These are phyloP conservation scores for Drosophila sturtevanti DNA, from an alignment of 1,140 invertebrate genomes.

Conservation along the genomic window DNA sequence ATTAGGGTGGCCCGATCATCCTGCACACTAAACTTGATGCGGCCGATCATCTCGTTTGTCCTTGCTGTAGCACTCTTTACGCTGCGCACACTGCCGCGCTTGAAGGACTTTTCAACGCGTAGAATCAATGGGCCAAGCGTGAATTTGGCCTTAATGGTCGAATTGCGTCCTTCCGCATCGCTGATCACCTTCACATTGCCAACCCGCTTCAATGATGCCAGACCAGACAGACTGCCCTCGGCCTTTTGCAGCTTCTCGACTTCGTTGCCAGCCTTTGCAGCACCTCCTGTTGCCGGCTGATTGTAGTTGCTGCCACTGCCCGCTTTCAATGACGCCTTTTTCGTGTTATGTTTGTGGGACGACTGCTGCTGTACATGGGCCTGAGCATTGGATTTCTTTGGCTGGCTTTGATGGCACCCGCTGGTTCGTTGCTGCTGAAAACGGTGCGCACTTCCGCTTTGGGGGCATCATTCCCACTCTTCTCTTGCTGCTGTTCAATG, in stretches of 20 bases:
- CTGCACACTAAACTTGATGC: constrained; percentile 89
- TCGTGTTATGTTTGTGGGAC: constrained; percentile 57
- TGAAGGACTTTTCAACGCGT: constrained; percentile 92
- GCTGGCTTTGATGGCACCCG: constrained; percentile 45
- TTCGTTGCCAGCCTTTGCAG: constrained; percentile 74
- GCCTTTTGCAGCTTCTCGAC: constrained; percentile 84
- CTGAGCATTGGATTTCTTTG: constrained; percentile 64
- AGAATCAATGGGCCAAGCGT: constrained; percentile 89
- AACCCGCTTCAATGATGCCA: constrained; percentile 89
- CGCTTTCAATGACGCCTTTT: constrained; percentile 65
- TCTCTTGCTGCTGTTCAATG: constrained; percentile 54
- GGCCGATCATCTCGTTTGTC: constrained; percentile 92
- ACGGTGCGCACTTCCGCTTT: constrained; percentile 76
- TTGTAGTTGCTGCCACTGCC: constrained; percentile 63
- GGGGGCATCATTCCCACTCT: constrained; percentile 18
- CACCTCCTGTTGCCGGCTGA: constrained; percentile 59
- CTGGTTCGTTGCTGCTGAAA: constrained; percentile 41
- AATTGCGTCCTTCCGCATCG: constrained; percentile 87
- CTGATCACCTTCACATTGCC: constrained; percentile 91
- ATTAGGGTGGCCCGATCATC: constrained; percentile 90
- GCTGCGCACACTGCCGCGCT: constrained; percentile 87
- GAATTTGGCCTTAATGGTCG: constrained; percentile 91
- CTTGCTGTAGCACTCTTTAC: constrained; percentile 92
- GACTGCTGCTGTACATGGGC: constrained; percentile 33
- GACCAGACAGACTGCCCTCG: constrained; percentile 90